These are phyloP conservation scores for Erpobdella octoculata DNA, from an alignment of 2,888 invertebrate genomes.

Conservation along the genomic window DNA sequence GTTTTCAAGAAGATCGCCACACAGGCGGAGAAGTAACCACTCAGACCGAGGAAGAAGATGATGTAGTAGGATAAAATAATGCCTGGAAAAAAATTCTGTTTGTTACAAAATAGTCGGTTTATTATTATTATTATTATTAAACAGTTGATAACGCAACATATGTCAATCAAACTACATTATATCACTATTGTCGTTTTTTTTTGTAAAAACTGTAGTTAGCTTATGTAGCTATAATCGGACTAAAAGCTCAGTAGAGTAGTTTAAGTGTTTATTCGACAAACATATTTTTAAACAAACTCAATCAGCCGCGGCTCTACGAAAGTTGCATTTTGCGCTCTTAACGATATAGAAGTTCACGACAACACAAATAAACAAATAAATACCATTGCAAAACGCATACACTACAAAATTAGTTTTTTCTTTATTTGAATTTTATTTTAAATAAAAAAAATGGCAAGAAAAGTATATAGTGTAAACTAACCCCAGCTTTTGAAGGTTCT, in stretches of 20 bases:
- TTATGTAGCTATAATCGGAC: too few species aligned
- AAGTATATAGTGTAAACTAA: neutral
- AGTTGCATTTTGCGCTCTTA: too few species aligned
- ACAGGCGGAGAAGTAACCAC: slow-evolving; percentile 3
- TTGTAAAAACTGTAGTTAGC: too few species aligned
- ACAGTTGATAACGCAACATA: neutral
- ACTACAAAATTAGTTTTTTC: neutral
- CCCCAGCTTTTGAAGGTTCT: slow-evolving; percentile 2
- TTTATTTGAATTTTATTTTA: neutral
- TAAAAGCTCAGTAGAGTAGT: too few species aligned
- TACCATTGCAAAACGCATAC: too few species aligned
- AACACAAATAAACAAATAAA: too few species aligned
- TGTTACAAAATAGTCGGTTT: neutral
- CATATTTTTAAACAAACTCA: too few species aligned
- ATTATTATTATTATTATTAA: neutral
- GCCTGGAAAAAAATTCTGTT: neutral
- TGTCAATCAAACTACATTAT: neutral
- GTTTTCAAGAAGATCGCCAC: slow-evolving; percentile 3
- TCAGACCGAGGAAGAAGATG: neutral
- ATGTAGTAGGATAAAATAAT: neutral
- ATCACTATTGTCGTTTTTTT: neutral
- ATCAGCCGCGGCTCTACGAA: too few species aligned
- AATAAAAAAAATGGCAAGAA: too few species aligned
- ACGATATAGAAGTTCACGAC: too few species aligned
- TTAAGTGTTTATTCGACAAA: too few species aligned